Evolutionary conservation across 1,140 invertebrate species (phyloP), one percentile per base, ranked within the genome.

Genomic region (Littorina saxatilis): DNA sequence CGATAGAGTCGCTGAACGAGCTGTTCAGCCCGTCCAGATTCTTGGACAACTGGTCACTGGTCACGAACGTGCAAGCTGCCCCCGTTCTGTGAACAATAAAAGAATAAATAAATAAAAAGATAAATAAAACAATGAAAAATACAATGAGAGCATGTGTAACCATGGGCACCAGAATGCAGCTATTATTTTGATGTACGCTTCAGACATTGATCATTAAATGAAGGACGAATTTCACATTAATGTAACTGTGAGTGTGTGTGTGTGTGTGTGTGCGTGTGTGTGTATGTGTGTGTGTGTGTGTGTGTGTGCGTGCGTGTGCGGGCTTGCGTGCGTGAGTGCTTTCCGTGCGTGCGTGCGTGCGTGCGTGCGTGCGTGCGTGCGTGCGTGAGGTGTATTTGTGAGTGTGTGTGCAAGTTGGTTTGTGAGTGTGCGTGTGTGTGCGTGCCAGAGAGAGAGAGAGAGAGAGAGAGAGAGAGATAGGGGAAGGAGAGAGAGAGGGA

Each of bases 1-100:
- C 82, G 1, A 87, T 58, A 40, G 86, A 83, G 27, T 84, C 82
- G 11, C 23, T 39, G 13, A 79, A 81, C 0, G 81, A 83, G 2
- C 73, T 58, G 3, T 61, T 70, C 29, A 87, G 74, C 39, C 85
- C 79, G 13, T 80, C 82, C 5, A 89, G 40, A 13, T 85, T 82
- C 17, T 75, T 82, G n/a, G 82, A 94, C 92, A 97, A 94, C 82
- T 96, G 94, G 87, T 95, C 95, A 90, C 97, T 97, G 23, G 96
- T 96, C 1, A 96, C 96, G 91, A 97, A 97, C 1, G 96, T 94
- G 90, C 96, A 96, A 27, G 97, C 95, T 66, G 97, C 95, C 23
- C 96, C 96, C 91, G 97, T 96, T 85, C 96, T 97, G 92, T 27
- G 90, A 40, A n/a, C n/a, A n/a, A n/a, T n/a, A n/a, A n/a, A n/a